Base-by-base conservation (phyloP, 2,113 vertebrate genomes). In the Trematocara variabile region DNA sequence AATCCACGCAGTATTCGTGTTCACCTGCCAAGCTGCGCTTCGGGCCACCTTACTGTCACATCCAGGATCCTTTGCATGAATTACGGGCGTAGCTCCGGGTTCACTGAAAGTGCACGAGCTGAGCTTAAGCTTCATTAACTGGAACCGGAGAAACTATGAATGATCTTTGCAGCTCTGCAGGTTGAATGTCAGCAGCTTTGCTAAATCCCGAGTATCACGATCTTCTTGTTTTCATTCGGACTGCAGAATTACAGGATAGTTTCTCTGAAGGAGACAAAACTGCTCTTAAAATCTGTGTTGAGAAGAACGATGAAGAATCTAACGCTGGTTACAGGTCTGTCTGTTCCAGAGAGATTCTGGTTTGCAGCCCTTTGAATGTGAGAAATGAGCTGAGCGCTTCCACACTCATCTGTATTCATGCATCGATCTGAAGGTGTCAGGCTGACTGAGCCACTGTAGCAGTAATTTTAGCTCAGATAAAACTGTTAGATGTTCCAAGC, bases 241-340 rank as follows among this genome's bases (percentile, higher is more conserved):
- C 37, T 68, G 20, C 20, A 41, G 63, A 68, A 22, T 22, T 14
- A 65, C 60, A 37, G 37, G 34, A 68, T 41, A 22, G 12, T 25
- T 68, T 68, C 63, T 41, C 63, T 22, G 37, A 68, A 8, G 63
- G n/a, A 41, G 20, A 5, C 37, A 25, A 41, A 68, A 68, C n/a
- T 39, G 34, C 60, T 39, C 34, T 1, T 41, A 5, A 68, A 68
- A 41, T 41, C 37, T 68, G 34, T 68, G n/a, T 14, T 39, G 37
- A 41, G 63, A 22, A 68, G 37, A 41, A 68, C 11, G 1, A 41
- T 68, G n/a, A 68, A 68, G 10, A 41, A 13, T 41, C 7, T 22
- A 2, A 22, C 0, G 2, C 63, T 41, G 63, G n/a, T 22, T 41
- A 41, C n/a, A 41, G 63, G 37, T 41, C 12, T 0, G 4, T 68